Conservation (phyloP, 2,888 invertebrate genomes). For the Ptycholaimellus sp. region DNA sequence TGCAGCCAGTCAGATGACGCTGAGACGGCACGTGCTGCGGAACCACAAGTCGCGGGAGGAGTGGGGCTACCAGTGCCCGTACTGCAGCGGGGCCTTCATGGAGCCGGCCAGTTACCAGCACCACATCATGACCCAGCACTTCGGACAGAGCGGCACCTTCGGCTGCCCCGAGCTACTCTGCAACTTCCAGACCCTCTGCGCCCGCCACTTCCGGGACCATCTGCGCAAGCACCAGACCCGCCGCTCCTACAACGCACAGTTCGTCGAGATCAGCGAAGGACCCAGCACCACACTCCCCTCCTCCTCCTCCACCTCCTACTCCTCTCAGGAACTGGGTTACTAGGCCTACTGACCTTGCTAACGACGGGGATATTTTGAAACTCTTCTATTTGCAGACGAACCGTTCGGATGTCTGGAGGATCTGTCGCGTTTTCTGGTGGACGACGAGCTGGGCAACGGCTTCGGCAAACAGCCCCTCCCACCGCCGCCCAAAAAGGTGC, state of each 20-base stretch:
- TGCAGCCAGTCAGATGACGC: slow-evolving; percentile 24
- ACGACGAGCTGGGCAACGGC: slow-evolving; percentile 1
- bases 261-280: neutral
- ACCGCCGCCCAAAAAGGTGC: neutral
- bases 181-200: slow-evolving; percentile 15
- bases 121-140: slow-evolving; percentile 17
- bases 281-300: too few species aligned
- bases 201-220: slow-evolving; percentile 19
- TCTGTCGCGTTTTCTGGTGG: neutral
- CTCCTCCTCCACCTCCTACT: too few species aligned
- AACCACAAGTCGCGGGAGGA: slow-evolving; percentile 16
- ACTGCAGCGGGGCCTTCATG: slow-evolving; percentile 17
- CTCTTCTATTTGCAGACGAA: too few species aligned
- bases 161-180: slow-evolving; percentile 18
- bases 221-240: slow-evolving; percentile 12
- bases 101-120: slow-evolving; percentile 24
- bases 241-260: neutral
- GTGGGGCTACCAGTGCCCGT: slow-evolving; percentile 23
- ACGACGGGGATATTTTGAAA: too few species aligned
- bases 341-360: too few species aligned
- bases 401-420: too few species aligned
- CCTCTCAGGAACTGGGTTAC: too few species aligned
- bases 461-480: neutral
- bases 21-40: slow-evolving; percentile 19
- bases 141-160: slow-evolving; percentile 17